Base-by-base conservation (phyloP, 1,140 invertebrate species). In the Parasteatoda tepidariorum region DNA sequence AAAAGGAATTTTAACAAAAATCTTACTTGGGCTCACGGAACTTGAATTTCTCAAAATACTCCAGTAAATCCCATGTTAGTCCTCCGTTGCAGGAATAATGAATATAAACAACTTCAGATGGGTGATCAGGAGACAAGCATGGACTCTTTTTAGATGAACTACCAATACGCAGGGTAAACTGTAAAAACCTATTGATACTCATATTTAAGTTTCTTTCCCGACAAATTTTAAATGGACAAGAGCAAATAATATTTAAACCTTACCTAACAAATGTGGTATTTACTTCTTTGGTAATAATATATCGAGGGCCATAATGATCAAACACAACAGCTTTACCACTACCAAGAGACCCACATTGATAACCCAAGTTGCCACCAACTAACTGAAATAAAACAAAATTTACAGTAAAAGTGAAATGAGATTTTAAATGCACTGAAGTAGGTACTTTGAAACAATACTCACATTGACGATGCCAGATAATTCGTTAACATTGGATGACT, bases 51-150 rank as follows among this genome's bases (percentile, higher is more conserved):
- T 84, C 85, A 28, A 90, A 88, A 15, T 86, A 83, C 84, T 88
- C 87, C 18, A 91, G 86, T 1, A 89, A 85, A 9, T 86, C 48
- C 90, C 90, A 91, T 1, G 85, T 87, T 1, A 90, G 73, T 0
- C 88, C 89, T 9, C 89, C 90, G 86, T 90, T 86, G 75, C 89
- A 90, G 0, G 89, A 88, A 68, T 87, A 89, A 85, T 90, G 89
- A 7, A 90, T 86, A 55, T 90, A 86, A 1, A 91, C 87, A 13
- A 85, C 85, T 85, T 90, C 90, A 22, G 76, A 85, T 9, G 84
- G 85, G 6, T 86, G 59, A 81, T 89, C 88, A 22, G 89, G 88
- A 13, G 89, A 87, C 6, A 89, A 89, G 85, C 90, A 90, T 11
- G 75, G 84, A 28, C 89, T 89, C 31, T 82, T 86, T 6, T 85